Base-by-base conservation (phyloP, 2,888 invertebrate species). In the Temnothorax rugatulus region DNA sequence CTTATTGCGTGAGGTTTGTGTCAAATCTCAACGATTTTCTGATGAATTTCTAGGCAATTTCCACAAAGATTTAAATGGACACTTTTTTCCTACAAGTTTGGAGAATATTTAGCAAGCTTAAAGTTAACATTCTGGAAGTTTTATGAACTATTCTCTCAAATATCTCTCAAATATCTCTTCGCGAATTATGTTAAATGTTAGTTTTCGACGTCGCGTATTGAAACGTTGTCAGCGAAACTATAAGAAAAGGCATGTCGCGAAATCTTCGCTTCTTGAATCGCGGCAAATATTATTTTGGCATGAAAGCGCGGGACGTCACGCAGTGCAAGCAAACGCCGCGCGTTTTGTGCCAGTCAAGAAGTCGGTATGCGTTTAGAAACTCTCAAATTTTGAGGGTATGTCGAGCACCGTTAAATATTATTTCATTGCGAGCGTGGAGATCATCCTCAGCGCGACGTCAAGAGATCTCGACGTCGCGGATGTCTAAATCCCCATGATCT, bases 261-360 rank as follows among this genome's bases (percentile, higher is more conserved):
- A 66, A 38, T 82, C 59, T 73, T 34, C 73, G 50, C 61, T 81
- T 38, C 18, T n/a, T 47, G 44, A 82, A 85, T 75, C 59, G 25
- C 44, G 52, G 21, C 61, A 66, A 82, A 86, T 52, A 64, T 81
- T 64, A 57, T 68, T 73, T 63, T 21, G 34, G 15, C 61, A 8
- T 66, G 44, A 63, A 81, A 59, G 41, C 54, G 8, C 25, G 34
- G 9, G 4, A 2, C 47, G 57, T 63, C 25, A 54, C 59, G 63
- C 68, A 41, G 68, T 47, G 64, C 18, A 66, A 77, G 41, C 73
- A 59, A 75, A 84, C 71, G 68, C 41, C 29, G 68, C 68, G n/a
- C 71, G 57, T 75, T 50, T 79, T 71, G 47, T 52, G 44, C 69
- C 59, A 41, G 57, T 47, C 41, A 77, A 50, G 66, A 41, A 75